phyloP scores from a whole-genome alignment of 2,113 vertebrate genomes.

The Spilogale gracilis region DNA sequence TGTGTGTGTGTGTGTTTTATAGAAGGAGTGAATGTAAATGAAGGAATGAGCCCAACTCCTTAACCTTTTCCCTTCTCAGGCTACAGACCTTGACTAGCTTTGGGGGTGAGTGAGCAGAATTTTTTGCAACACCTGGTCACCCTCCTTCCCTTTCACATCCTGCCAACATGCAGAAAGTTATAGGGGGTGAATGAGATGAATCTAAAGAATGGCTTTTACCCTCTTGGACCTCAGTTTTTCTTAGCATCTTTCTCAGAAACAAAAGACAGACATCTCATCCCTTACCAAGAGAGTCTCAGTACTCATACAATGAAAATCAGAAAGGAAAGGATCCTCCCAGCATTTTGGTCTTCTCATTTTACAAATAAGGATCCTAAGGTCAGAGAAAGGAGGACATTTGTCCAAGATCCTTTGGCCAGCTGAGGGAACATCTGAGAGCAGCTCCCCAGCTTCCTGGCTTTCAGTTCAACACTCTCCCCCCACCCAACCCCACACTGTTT shows the following conservation, averaged over 20 bases:
- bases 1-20: not conserved
- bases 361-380: not conserved
- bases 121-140: not conserved
- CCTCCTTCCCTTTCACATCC: not conserved
- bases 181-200: not conserved
- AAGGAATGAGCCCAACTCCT: not conserved
- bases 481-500: conserved; percentile 51
- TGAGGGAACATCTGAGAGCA: not conserved
- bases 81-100: not conserved
- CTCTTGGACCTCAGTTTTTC: not conserved
- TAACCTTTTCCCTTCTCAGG: not conserved
- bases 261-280: not conserved
- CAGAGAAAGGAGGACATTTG: not conserved
- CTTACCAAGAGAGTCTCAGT: not conserved
- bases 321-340: not conserved
- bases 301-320: conserved; percentile 7
- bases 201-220: not conserved
- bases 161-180: not conserved
- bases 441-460: not conserved
- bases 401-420: not conserved
- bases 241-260: conserved; percentile 35
- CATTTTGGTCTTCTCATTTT: not conserved
- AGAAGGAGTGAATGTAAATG: not conserved
- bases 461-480: not conserved
- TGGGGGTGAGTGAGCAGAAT: not conserved